Evolutionary conservation across 2,797 vertebrate genomes (phyloP).

Genomic region (Galagoides demidoff): DNA sequence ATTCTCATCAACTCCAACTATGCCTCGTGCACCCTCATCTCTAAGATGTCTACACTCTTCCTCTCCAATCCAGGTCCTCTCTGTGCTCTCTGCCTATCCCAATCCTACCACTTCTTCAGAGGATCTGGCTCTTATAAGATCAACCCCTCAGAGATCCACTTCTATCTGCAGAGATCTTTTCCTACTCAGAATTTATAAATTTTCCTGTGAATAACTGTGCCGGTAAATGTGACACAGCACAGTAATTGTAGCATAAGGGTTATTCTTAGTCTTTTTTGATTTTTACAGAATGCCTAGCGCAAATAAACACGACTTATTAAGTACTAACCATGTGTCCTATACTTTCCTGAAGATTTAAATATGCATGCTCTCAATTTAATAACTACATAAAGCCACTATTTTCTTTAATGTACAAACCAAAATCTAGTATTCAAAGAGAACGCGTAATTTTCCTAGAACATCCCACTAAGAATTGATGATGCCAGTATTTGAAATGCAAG

Average conservation of each 20-base stretch:
- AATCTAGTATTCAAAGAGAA: neutral
- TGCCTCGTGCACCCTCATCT: neutral
- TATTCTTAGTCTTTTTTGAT: neutral
- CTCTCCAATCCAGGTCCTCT: neutral
- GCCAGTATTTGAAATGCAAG: neutral
- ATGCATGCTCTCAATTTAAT: neutral
- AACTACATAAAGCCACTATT: neutral
- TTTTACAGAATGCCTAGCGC: neutral
- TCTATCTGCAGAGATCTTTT: neutral
- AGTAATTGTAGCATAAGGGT: neutral
- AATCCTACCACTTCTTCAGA: neutral
- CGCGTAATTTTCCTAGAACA: neutral
- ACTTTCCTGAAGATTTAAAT: slow-evolving; percentile 45
- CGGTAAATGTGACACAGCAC: neutral
- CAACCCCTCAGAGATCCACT: neutral
- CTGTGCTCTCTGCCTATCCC: neutral
- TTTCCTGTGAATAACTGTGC: neutral
- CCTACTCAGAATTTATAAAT: neutral
- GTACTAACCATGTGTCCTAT: neutral
- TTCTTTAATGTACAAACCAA: neutral
- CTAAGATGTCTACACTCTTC: neutral
- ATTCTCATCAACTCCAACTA: neutral
- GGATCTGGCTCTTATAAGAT: neutral
- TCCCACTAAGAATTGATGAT: neutral
- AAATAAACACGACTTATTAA: neutral